Conservation (phyloP, 2,888 invertebrate species). For the Megastigmus dorsalis region DNA sequence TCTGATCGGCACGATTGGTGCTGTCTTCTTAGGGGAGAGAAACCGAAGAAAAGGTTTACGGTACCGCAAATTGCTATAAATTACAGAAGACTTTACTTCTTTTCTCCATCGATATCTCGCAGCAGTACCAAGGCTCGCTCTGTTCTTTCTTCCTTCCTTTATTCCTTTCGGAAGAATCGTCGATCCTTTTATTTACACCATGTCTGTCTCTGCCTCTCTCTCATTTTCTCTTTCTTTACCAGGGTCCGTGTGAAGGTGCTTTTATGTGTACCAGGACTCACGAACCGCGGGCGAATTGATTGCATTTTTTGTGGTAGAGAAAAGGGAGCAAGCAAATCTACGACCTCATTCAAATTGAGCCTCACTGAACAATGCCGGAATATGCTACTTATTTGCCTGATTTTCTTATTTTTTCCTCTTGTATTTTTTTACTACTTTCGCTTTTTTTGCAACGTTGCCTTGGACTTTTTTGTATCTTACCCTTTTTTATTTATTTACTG, state of each 20-base stretch:
- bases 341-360: constrained; percentile 57
- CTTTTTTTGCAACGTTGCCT: too few species aligned
- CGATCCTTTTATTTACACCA: neutral
- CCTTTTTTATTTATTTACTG: too few species aligned
- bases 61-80: constrained; percentile 19
- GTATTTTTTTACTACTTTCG: neutral
- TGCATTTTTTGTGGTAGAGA: constrained; percentile 18
- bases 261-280: neutral
- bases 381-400: too few species aligned
- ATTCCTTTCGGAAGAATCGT: neutral
- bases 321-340: constrained; percentile 53
- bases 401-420: too few species aligned
- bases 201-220: constrained; percentile 2
- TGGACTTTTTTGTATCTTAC: too few species aligned
- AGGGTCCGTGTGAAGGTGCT: neutral
- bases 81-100: constrained; percentile 6
- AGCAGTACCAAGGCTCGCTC: neutral
- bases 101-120: constrained; percentile 9
- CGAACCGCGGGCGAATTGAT: constrained; percentile 4
- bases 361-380: constrained; percentile 56
- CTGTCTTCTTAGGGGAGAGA: neutral
- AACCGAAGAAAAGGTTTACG: constrained; percentile 7
- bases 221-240: too few species aligned
- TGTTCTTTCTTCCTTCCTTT: neutral
- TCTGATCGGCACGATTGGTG: neutral